Evolutionary conservation across 2,888 invertebrate species (phyloP), one percentile per base, ranked within the genome.

Genomic region (Archaeoteleia sp.): DNA sequence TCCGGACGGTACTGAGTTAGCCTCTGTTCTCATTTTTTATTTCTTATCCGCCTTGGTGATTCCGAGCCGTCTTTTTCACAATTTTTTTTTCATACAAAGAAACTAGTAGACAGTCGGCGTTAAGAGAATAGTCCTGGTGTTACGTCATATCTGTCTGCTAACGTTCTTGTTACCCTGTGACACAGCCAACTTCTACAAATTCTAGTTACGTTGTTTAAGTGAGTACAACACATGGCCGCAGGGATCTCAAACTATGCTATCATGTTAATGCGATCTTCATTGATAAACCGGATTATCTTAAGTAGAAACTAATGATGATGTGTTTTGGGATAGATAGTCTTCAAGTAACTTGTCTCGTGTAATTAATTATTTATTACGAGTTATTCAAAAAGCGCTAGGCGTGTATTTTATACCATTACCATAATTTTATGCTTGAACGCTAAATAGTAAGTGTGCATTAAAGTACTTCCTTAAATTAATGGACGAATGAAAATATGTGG

Each of bases 261-360:
- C 61, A 40, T 29, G 39, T 53, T 61, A 61, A 53, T 53, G 34
- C 46, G 35, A 53, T 17, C 46, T 30, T 10, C 25, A 53, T 51
- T 61, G 60, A 61, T 61, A 61, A 61, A 51, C 45, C 35, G 39
- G 13, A 37, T 55, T 57, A 37, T 12, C 30, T 46, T 32, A 48
- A 46, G 40, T 30, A 40, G 39, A 20, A 35, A 23, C 37, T 17
- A 29, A 34, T n/a, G 10, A 10, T 37, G 45, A 55, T 9, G 5
- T 5, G 20, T 20, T 5, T 20, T 20, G 3, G 20, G 20, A 2
- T 20, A 20, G 2, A 20, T 20, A 20, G 20, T 20, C 20, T 20
- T 20, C 20, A 5, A 20, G 20, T 4, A 20, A 20, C 20, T 20
- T 20, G 20, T n/a, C n/a, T n/a, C n/a, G n/a, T n/a, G n/a, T n/a